Evolutionary conservation across 2,797 vertebrate species (phyloP), one percentile per base, ranked within the genome.

Genomic region (Sparidentex hasta): DNA sequence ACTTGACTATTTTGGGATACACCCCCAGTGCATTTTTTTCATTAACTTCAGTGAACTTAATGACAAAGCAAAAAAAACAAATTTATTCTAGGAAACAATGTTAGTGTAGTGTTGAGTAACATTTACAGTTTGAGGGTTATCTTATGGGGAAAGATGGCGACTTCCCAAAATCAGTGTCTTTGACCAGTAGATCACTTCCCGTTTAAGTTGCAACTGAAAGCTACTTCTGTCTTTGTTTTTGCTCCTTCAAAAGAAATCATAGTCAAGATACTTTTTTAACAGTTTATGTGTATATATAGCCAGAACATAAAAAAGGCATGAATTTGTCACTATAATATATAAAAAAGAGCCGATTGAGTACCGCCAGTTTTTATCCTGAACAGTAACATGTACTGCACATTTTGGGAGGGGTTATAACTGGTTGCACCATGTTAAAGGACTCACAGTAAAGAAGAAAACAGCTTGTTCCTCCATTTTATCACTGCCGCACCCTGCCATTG

Each of bases 161-260:
- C 69, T 87, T 87, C 81, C 61, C 18, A 1, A 55, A 80, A 76
- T 7, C 4, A 5, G 8, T 0, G 3, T 63, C 20, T 82, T 52
- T 68, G 16, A 68, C 56, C 29, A 33, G 23, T 0, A 8, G 4
- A 48, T 17, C 18, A 58, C 68, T 82, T 91, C 83, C 71, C 17
- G 11, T 77, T 80, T 68, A 1, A 9, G 12, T 21, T 47, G 23
- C 25, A 59, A 51, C 47, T 47, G 52, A 78, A 85, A 76, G n/a
- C 0, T 18, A 82, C 72, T 83, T 84, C 82, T 87, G 56, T 25
- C 17, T 77, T 51, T 67, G 21, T 6, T 67, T 59, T 17, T 27
- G 57, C 14, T 17, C 4, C 7, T 51, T 25, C 43, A 25, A 14
- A 44, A 12, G 18, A 16, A 44, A 5, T 12, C 43, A 18, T 0